phyloP scores from a whole-genome alignment of 2,113 vertebrate species.

The Lycaon pictus region DNA sequence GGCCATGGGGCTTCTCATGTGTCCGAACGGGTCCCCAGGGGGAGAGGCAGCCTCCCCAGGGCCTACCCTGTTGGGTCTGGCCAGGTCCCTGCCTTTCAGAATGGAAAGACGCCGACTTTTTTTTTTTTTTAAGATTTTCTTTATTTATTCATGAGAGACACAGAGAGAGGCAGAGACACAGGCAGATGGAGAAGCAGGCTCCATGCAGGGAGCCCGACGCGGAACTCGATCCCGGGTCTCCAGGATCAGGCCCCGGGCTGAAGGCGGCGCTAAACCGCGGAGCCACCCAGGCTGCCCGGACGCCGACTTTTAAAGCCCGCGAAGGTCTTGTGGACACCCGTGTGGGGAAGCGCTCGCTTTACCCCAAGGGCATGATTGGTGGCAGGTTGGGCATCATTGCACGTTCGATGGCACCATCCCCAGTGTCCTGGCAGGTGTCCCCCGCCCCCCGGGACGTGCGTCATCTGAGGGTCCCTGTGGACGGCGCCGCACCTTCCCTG shows the following conservation, averaged over 20 bases:
- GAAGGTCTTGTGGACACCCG: fast-evolving
- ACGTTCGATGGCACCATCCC: fast-evolving
- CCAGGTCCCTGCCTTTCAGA: fast-evolving
- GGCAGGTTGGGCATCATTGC: fast-evolving
- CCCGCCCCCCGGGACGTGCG: fast-evolving
- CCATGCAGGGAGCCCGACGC: no score
- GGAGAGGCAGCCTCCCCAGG: no score
- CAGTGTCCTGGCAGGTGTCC: not conserved
- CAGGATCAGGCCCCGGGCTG: no score
- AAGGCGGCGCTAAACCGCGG: no score
- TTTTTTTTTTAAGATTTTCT: no score
- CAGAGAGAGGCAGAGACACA: no score
- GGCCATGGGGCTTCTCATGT: not conserved
- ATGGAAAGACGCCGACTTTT: fast-evolving
- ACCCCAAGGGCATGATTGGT: fast-evolving
- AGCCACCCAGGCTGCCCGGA: not conserved
- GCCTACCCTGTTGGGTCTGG: not conserved
- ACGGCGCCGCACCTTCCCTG: fast-evolving
- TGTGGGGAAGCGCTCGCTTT: fast-evolving
- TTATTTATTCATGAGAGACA: no score
- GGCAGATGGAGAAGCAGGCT: no score
- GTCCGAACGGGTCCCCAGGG: not conserved
- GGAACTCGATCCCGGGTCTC: no score
- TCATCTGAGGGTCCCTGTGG: fast-evolving
- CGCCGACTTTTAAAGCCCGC: fast-evolving